Evolutionary conservation across 2,113 vertebrate genomes (phyloP).

Genomic region (Otolemur garnettii): DNA sequence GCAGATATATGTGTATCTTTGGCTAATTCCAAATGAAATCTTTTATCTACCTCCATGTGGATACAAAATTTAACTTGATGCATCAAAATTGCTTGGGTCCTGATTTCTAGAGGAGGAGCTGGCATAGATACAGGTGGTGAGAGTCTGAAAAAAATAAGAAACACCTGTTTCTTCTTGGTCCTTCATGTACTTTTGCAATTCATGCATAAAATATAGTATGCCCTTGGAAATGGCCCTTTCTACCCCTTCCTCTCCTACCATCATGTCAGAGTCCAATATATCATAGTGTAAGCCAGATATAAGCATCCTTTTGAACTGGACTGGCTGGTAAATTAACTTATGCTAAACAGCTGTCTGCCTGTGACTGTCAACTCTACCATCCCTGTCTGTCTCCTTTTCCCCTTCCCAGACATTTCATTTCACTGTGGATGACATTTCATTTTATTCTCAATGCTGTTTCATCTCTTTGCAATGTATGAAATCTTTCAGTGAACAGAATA

Average conservation of each 20-base stretch:
- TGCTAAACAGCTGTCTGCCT: slow-evolving; percentile 71
- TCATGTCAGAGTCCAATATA: neutral
- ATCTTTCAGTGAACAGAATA: slow-evolving; percentile 50
- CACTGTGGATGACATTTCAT: slow-evolving; percentile 76
- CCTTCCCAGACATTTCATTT: slow-evolving; percentile 68
- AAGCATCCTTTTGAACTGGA: slow-evolving; percentile 4
- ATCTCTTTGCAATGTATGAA: slow-evolving; percentile 63
- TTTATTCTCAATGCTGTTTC: slow-evolving; percentile 73
- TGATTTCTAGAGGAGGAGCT: neutral
- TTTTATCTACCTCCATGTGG: neutral
- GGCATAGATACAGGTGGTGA: neutral
- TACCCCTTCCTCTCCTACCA: neutral
- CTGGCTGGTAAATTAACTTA: slow-evolving; percentile 77
- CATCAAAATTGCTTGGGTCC: neutral
- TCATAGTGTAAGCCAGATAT: slow-evolving; percentile 20
- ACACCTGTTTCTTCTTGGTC: slow-evolving; percentile 20
- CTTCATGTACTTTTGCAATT: slow-evolving; percentile 40
- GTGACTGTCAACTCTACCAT: slow-evolving; percentile 53
- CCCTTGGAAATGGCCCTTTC: slow-evolving; percentile 63
- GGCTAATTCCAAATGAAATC: neutral
- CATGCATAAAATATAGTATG: slow-evolving; percentile 26
- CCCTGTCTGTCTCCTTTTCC: slow-evolving; percentile 54
- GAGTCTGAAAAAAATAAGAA: slow-evolving; percentile 54
- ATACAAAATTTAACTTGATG: neutral
- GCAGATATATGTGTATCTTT: neutral